These are phyloP conservation scores for Drosophila austrosaltans DNA, from an alignment of 2,888 invertebrate species.

Conservation along the genomic window DNA sequence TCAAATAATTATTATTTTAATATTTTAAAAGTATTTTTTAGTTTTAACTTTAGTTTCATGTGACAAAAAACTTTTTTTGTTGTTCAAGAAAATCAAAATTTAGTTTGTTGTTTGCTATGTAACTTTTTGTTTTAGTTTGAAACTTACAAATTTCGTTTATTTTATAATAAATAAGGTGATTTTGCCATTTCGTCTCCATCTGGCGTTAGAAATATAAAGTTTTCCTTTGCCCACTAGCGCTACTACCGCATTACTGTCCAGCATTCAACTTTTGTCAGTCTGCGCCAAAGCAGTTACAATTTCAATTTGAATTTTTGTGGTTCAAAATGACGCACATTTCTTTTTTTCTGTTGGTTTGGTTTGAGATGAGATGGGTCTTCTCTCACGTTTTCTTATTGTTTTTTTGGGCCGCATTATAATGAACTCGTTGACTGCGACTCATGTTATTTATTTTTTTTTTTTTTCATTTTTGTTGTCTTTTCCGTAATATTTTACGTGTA, in stretches of 20 bases:
- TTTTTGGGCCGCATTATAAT: constrained; percentile 42
- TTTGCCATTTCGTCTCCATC: no score
- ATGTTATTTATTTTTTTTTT: neutral
- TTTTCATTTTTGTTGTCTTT: constrained; percentile 13
- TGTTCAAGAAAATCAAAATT: no score
- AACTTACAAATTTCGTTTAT: no score
- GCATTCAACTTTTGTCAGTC: neutral
- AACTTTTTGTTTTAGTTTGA: no score
- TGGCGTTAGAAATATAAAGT: no score
- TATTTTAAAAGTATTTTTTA: no score
- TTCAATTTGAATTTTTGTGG: neutral
- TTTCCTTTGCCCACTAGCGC: neutral
- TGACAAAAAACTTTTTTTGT: no score
- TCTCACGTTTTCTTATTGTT: constrained; percentile 42
- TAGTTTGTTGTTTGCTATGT: no score
- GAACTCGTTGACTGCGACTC: constrained; percentile 23
- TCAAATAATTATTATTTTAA: no score
- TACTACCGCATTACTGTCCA: neutral
- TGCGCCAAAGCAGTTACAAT: neutral
- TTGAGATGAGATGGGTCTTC: neutral
- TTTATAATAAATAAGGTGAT: no score
- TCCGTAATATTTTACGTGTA: constrained; percentile 71
- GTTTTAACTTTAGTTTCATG: no score
- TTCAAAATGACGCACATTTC: neutral
- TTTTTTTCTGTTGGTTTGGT: neutral